Evolutionary conservation across 2,113 vertebrate species (phyloP).

Genomic region (Agapornis roseicollis): DNA sequence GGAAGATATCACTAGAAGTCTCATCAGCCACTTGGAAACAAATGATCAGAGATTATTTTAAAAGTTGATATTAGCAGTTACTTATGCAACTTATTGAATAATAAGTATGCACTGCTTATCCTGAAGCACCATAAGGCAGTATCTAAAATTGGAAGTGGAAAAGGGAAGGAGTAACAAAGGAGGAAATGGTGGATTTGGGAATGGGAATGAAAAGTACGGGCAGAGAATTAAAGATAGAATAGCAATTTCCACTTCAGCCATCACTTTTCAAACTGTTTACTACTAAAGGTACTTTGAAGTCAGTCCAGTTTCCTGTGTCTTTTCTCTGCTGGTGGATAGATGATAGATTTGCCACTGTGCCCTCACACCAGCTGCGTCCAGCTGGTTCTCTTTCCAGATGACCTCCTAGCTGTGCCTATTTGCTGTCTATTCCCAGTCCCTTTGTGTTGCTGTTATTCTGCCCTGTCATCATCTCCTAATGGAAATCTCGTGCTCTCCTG

Average conservation of each 20-base stretch:
- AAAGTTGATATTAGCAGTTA: neutral
- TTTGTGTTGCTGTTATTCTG: slow-evolving; percentile 39
- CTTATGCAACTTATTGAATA: neutral
- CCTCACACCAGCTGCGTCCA: slow-evolving; percentile 12
- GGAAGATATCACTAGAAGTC: neutral
- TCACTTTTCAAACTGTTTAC: neutral
- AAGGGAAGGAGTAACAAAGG: neutral
- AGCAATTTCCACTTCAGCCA: neutral
- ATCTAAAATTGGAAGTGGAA: neutral
- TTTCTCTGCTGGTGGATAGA: slow-evolving; percentile 26
- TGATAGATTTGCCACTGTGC: slow-evolving; percentile 51
- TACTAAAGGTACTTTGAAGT: slow-evolving; percentile 16
- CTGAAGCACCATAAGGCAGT: neutral
- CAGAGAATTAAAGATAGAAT: neutral
- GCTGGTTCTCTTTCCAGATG: slow-evolving; percentile 24
- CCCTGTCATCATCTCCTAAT: slow-evolving; percentile 39
- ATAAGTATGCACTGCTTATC: neutral
- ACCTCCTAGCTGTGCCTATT: slow-evolving; percentile 28
- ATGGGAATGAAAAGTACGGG: neutral
- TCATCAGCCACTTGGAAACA: neutral
- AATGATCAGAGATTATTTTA: neutral
- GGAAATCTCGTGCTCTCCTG: neutral
- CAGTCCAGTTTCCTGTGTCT: neutral
- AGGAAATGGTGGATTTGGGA: neutral
- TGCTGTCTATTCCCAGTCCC: slow-evolving; percentile 2